A percentile compares a stretch with the other conserved stretches of the same genome.
Conservation (phyloP, 2,888 invertebrate species). For the Leptopilina drosophilae region DNA sequence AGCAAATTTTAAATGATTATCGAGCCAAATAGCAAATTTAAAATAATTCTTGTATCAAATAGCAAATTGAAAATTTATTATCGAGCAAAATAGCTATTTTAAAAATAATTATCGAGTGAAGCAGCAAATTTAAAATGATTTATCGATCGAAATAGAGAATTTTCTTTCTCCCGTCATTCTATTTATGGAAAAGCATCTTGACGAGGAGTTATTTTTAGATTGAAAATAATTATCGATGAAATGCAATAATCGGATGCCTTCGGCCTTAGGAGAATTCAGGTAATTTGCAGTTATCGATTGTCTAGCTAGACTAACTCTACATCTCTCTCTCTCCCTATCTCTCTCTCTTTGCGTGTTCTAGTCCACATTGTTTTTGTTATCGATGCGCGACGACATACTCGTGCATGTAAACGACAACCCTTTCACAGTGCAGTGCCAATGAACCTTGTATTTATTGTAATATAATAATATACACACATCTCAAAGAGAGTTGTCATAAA, state of each 20-base stretch:
- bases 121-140: too few species aligned
- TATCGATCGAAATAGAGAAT: too few species aligned
- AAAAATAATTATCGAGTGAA: too few species aligned
- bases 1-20: too few species aligned
- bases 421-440: conserved; percentile 29
- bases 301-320: conserved; percentile 14
- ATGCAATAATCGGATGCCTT: conserved; percentile 9
- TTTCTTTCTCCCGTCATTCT: not conserved
- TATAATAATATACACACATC: not conserved
- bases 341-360: conserved; percentile 39
- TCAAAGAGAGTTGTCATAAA: conserved; percentile 26
- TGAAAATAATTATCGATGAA: not conserved
- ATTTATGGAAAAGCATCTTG: not conserved
- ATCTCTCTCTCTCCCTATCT: not conserved
- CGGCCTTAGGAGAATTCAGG: conserved; percentile 22
- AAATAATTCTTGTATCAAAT: too few species aligned
- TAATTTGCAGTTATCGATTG: conserved; percentile 31
- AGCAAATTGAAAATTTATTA: too few species aligned
- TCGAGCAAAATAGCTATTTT: too few species aligned
- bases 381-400: conserved; percentile 23
- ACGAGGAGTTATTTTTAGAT: not conserved
- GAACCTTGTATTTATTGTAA: conserved; percentile 17
- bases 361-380: conserved; percentile 39
- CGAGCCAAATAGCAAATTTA: too few species aligned
- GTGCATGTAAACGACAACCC: conserved; percentile 27